Evolutionary conservation across 2,113 vertebrate species (phyloP).

Genomic region (Equus quagga): DNA sequence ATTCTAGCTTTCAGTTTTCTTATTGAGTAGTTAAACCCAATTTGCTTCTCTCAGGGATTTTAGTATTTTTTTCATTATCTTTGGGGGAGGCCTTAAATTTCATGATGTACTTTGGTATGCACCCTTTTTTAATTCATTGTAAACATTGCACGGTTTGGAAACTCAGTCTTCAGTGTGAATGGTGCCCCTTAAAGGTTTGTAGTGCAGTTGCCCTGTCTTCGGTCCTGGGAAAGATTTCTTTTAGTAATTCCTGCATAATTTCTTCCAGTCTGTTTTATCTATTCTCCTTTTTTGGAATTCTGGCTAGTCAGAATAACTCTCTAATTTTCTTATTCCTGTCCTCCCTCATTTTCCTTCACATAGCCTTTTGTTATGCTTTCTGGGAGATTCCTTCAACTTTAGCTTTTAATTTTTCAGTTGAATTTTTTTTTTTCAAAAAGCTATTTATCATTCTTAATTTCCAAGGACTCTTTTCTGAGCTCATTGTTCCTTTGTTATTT

Average conservation of each 20-base stretch:
- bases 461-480: neutral
- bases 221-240: neutral
- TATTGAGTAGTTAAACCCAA: neutral
- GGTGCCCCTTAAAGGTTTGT: neutral
- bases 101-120: neutral
- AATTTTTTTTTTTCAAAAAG: neutral
- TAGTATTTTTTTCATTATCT: neutral
- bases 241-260: neutral
- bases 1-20: neutral
- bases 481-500: neutral
- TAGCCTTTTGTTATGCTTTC: neutral
- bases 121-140: neutral
- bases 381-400: neutral
- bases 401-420: neutral
- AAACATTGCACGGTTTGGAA: neutral
- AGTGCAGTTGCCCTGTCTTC: neutral
- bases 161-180: neutral
- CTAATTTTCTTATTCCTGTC: neutral
- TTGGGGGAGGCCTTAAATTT: neutral
- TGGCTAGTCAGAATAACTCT: neutral
- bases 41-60: neutral
- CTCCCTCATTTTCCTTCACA: neutral
- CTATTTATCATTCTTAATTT: constrained; percentile 9
- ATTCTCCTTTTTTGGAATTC: neutral
- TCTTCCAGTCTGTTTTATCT: neutral